Evolutionary conservation across 2,888 invertebrate species (phyloP), one percentile per base, ranked within the genome.

Genomic region (Pseudoips prasinana): DNA sequence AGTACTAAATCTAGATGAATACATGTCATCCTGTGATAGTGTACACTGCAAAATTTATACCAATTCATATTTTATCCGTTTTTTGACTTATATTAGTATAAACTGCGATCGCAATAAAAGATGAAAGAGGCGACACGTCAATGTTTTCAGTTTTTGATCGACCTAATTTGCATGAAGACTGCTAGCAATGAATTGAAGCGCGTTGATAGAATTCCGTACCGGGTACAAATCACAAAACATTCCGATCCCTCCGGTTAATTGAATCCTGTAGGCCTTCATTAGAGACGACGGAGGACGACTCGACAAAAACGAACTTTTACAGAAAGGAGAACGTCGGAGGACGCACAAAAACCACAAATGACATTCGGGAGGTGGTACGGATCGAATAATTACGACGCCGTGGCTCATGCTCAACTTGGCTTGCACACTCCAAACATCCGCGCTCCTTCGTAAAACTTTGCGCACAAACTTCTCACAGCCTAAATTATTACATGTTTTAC

Each of bases 191-290:
- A 73, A 75, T 70, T 57, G 73, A 68, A 65, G 55, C 63, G 67
- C 73, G 72, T 66, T 75, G 76, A 81, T 81, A 68, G 75, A 76
- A 82, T 82, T 74, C 69, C 72, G 72, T 66, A 65, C 67, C 61
- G 66, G 61, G 75, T 69, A 79, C 77, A 82, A 83, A 83, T 83
- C 81, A 81, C 82, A 78, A 81, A 83, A 79, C 83, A 84, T 84
- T 83, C 80, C 81, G 67, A 77, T 78, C 74, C 73, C 78, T 69
- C 60, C 69, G 72, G 76, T 81, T 85, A 86, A 86, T 85, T 83
- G 85, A 85, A 85, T 83, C 73, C 81, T 72, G 79, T 76, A 80
- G 78, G 76, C 84, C 83, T 82, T 84, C 82, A 86, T 86, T 86
- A 86, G 73, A 67, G 67, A 58, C 66, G 68, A 67, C 48, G 63